Evolutionary conservation across 2,797 vertebrate species (phyloP).

Genomic region (Rousettus madagascariensis): DNA sequence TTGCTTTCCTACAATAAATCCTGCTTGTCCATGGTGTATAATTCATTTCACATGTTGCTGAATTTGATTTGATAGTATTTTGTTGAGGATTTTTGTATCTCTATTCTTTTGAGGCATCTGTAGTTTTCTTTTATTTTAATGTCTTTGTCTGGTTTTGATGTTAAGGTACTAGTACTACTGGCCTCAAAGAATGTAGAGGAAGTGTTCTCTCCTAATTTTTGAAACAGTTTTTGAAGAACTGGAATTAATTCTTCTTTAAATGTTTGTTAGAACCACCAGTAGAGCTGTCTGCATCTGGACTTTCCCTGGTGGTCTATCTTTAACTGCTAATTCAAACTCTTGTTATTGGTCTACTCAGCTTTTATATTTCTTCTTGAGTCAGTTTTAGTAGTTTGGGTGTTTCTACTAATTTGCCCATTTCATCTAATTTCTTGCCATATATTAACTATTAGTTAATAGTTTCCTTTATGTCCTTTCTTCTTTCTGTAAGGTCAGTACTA

Average conservation of each 20-base stretch:
- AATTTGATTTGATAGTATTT: not conserved
- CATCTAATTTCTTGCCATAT: not conserved
- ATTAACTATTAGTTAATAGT: not conserved
- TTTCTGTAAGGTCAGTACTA: not conserved
- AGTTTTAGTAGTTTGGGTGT: not conserved
- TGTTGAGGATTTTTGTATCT: not conserved
- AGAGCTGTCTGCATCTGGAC: not conserved
- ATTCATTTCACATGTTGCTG: not conserved
- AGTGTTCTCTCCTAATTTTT: not conserved
- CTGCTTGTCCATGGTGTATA: not conserved
- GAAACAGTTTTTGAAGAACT: not conserved
- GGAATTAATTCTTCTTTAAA: not conserved
- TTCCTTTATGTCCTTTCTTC: not conserved
- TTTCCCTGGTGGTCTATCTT: not conserved
- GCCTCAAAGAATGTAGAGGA: not conserved
- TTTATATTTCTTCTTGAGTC: not conserved
- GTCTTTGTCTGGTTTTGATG: not conserved
- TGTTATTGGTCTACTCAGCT: not conserved
- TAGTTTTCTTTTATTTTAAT: not conserved
- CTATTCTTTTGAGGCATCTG: not conserved
- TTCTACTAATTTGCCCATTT: slow-evolving; percentile 3
- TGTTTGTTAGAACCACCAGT: not conserved
- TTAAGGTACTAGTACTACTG: not conserved
- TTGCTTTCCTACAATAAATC: slow-evolving; percentile 8
- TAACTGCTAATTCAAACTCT: not conserved